Conservation (phyloP, 2,797 vertebrate species). For the Acanthopagrus latus region DNA sequence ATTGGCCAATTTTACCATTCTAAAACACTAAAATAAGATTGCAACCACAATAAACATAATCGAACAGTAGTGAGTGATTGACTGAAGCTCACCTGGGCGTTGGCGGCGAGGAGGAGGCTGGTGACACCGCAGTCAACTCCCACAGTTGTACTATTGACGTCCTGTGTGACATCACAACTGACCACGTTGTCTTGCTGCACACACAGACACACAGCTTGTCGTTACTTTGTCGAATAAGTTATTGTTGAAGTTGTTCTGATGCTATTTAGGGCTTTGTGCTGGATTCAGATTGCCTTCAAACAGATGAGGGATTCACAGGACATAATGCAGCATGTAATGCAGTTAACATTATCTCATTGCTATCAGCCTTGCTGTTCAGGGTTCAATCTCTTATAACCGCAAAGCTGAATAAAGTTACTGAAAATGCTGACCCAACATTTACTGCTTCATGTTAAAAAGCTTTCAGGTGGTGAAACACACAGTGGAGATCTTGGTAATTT, state of each 20-base stretch:
- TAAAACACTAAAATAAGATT: background rate
- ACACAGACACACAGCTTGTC: constrained; percentile 28
- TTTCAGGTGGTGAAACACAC: too few relatives aligned
- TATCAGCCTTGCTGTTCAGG: too few relatives aligned
- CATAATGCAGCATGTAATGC: background rate
- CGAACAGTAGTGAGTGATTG: background rate
- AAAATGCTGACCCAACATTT: background rate
- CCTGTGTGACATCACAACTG: constrained; percentile 88
- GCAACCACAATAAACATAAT: too few relatives aligned
- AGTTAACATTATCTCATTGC: too few relatives aligned
- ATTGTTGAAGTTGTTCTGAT: background rate
- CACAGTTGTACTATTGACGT: constrained; percentile 79
- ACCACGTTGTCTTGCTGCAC: constrained; percentile 89
- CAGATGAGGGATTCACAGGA: background rate
- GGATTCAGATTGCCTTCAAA: background rate
- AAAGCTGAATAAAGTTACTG: too few relatives aligned
- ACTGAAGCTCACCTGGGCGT: constrained; percentile 84
- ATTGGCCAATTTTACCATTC: background rate
- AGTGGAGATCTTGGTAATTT: too few relatives aligned
- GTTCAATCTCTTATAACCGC: too few relatives aligned
- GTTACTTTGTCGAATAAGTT: background rate
- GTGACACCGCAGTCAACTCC: constrained; percentile 88
- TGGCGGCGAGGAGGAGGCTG: constrained; percentile 88
- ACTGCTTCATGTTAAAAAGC: too few relatives aligned
- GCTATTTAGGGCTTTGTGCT: background rate